These are phyloP conservation scores for Lasioglossum leucozonium DNA, from an alignment of 2,888 invertebrate genomes.

Conservation along the genomic window DNA sequence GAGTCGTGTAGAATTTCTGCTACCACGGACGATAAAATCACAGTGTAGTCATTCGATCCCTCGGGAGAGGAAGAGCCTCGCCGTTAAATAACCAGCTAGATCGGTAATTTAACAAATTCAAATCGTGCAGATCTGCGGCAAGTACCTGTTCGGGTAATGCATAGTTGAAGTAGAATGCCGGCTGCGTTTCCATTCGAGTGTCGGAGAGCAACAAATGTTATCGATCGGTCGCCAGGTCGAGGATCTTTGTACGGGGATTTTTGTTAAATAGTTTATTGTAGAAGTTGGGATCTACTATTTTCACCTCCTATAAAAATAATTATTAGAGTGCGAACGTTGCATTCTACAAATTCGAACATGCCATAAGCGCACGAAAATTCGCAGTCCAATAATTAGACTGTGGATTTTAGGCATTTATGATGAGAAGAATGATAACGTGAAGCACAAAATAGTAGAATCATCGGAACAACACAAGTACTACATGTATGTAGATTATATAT, in stretches of 20 bases:
- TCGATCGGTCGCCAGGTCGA: not conserved
- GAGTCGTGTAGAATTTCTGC: not conserved
- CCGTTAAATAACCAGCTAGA: not conserved
- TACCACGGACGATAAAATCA: not conserved
- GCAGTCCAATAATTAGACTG: not conserved
- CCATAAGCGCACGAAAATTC: not conserved
- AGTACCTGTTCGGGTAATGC: not conserved
- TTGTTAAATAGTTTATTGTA: not conserved
- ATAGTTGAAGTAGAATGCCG: not conserved
- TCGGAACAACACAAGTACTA: not conserved
- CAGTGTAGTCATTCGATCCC: not conserved
- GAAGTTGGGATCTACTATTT: too few species aligned
- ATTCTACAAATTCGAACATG: not conserved
- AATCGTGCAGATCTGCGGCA: constrained; percentile 2
- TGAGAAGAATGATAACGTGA: not conserved
- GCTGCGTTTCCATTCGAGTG: not conserved
- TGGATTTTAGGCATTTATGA: not conserved
- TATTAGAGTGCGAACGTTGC: not conserved
- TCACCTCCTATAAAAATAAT: not conserved
- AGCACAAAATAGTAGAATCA: not conserved
- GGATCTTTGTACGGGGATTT: not conserved
- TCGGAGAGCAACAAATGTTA: not conserved
- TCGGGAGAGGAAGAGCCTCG: not conserved
- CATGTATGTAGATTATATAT: too few species aligned
- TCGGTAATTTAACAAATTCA: constrained; percentile 5